Base-by-base conservation (phyloP, 2,888 invertebrate species). In the Agrochola macilenta region DNA sequence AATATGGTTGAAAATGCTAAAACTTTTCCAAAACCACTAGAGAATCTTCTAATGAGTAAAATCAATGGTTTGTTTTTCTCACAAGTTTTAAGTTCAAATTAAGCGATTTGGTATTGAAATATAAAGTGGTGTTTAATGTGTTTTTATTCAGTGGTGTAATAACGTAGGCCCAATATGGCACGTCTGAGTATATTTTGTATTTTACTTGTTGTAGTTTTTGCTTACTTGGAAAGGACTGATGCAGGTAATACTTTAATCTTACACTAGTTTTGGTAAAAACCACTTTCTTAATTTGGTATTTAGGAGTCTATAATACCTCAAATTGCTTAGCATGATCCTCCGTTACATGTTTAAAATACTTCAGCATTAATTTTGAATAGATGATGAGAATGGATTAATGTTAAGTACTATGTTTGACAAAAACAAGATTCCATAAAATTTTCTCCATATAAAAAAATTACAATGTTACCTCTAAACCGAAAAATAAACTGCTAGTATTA, bases 51-150 rank as follows among this genome's bases (percentile, higher is more conserved):
- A 81, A 79, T 79, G 49, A 69, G 57, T 60, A 35, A 79, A 57
- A 79, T 72, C 68, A 74, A 76, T 63, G 35, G 46, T 80, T 79
- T 76, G 69, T 79, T 78, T 79, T 87, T 87, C 68, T 72, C 86
- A 82, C 76, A n/a, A n/a, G n/a, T n/a, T n/a, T 46, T 58, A 64
- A 1, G 66, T 63, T 72, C 78, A 76, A 86, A 83, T 78, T 70
- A 65, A 66, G 26, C 26, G 58, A 64, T 69, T 74, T 74, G 76
- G 69, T 64, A 68, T 58, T 57, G 74, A 74, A 77, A 87, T 86
- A 86, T 82, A 86, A 84, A 69, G 61, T 79, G 60, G 20, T 66
- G 79, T 68, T 70, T 66, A 58, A 68, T 26, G 46, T 70, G 57
- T 74, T 84, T 70, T 58, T 52, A 61, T 35, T 70, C 86, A 84